These are phyloP conservation scores for Barypeithes pellucidus DNA, from an alignment of 2,888 invertebrate genomes.

Conservation along the genomic window DNA sequence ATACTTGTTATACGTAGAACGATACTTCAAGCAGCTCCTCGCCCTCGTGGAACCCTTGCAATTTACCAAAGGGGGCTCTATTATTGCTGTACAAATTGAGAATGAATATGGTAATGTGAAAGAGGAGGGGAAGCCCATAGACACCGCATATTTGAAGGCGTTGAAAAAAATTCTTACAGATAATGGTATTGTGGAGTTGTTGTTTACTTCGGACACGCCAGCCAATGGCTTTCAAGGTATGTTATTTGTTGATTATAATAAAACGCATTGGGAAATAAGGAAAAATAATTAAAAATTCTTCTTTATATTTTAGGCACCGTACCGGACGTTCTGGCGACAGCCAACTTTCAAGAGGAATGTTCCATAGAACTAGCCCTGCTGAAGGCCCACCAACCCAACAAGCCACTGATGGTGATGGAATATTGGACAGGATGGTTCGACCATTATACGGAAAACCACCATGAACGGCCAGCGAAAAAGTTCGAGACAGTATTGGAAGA, in stretches of 20 bases:
- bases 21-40: conserved; percentile 71
- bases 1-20: conserved; percentile 63
- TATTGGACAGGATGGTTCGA: conserved; percentile 78
- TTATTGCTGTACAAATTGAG: conserved; percentile 72
- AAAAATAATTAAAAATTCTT: too few species aligned
- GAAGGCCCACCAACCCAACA: conserved; percentile 70
- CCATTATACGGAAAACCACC: conserved; percentile 72
- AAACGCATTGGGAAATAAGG: too few species aligned
- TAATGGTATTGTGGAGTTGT: conserved; percentile 69
- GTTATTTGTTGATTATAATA: conserved; percentile 29
- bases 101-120: conserved; percentile 90
- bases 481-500: conserved; percentile 60
- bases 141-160: conserved; percentile 69
- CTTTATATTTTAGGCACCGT: conserved; percentile 56
- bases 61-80: conserved; percentile 72
- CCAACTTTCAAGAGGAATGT: conserved; percentile 72
- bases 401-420: conserved; percentile 75
- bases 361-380: conserved; percentile 69
- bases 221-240: conserved; percentile 56
- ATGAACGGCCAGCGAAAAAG: conserved; percentile 58
- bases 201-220: conserved; percentile 73
- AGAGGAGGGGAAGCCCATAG: conserved; percentile 58
- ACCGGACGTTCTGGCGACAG: conserved; percentile 70
- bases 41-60: conserved; percentile 71
- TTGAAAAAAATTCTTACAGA: conserved; percentile 67